Conservation (phyloP, 2,113 vertebrate species). For the rat (Rattus norvegicus) region DNA sequence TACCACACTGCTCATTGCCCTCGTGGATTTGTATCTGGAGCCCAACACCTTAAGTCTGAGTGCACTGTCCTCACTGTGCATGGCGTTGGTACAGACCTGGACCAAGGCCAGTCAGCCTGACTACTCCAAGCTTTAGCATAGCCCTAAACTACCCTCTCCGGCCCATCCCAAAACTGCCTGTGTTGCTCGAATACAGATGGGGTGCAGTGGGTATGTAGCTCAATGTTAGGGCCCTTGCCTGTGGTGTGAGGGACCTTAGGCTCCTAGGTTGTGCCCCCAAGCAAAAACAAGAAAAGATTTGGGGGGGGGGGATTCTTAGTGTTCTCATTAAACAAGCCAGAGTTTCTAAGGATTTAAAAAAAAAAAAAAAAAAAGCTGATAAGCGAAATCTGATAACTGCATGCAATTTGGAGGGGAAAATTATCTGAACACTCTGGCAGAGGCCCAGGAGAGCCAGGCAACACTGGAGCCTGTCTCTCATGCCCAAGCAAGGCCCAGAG, state of each 20-base stretch:
- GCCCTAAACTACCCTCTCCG: rapidly evolving
- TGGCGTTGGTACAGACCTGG: neutral
- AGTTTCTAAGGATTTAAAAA: neutral
- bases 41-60: neutral
- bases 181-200: rapidly evolving
- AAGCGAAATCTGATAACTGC: neutral
- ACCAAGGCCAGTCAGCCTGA: neutral
- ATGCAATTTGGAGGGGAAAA: neutral
- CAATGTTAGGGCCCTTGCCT: neutral
- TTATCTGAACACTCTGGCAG: neutral
- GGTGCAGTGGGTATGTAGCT: neutral
- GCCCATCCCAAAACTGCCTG: rapidly evolving
- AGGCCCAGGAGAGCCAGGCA: neutral
- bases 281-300: neutral
- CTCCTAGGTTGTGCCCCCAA: neutral
- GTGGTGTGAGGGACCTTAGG: neutral
- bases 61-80: neutral
- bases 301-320: too few relatives aligned
- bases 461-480: rapidly evolving
- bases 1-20: neutral
- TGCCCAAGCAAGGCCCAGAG: neutral
- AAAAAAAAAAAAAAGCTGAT: neutral
- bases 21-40: neutral
- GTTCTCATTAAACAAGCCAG: neutral
- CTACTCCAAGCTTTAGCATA: neutral